Evolutionary conservation across 2,113 vertebrate genomes (phyloP).

Genomic region (Chrysemys picta): DNA sequence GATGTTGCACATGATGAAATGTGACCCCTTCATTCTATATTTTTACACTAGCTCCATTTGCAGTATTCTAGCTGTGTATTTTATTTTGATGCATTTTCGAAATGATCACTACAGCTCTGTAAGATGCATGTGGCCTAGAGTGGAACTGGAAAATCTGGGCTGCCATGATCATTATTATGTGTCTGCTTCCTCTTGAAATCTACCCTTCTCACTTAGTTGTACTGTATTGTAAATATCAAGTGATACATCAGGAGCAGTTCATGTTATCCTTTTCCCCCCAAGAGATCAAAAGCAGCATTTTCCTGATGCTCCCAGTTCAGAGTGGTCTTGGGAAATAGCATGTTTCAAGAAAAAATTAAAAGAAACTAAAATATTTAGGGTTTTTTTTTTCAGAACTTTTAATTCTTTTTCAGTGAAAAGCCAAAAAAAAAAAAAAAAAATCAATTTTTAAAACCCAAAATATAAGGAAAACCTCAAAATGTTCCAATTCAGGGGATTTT

Average conservation of each 20-base stretch:
- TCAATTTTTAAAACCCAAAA: background rate
- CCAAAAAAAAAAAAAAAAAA: background rate
- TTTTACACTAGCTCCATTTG: background rate
- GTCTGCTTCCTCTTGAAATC: background rate
- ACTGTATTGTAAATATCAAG: background rate
- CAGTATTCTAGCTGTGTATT: accelerated
- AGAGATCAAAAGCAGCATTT: background rate
- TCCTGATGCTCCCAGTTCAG: background rate
- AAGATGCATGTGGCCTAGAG: background rate
- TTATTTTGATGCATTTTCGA: background rate
- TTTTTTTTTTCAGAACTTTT: background rate
- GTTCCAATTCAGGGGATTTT: background rate
- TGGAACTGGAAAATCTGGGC: background rate
- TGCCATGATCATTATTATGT: background rate
- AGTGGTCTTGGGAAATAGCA: background rate
- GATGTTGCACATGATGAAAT: background rate
- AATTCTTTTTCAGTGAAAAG: background rate
- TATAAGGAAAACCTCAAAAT: background rate
- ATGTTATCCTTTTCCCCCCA: background rate
- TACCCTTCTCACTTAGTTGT: background rate
- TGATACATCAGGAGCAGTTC: background rate
- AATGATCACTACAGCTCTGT: background rate
- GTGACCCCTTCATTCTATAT: accelerated
- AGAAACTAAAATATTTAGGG: background rate
- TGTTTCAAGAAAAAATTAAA: background rate